Base-by-base conservation (phyloP, 2,113 vertebrate species). In the Platysteira castanea region DNA sequence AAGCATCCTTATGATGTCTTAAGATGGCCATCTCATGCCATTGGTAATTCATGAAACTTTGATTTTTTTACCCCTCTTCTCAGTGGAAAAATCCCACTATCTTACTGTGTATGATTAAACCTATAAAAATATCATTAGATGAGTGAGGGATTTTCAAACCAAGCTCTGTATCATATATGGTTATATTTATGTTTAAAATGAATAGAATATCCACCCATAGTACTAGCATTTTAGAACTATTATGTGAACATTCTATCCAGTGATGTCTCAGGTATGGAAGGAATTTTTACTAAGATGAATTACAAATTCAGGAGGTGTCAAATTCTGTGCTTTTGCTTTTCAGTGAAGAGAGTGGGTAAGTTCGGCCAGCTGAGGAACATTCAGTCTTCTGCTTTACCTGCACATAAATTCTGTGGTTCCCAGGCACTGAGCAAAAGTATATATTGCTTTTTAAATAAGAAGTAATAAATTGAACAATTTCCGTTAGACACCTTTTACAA, bases 391-490 rank as follows among this genome's bases (percentile, higher is more conserved):
- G 56, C 76, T 53, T 77, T 78, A 59, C 41, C 26, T 84, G 9
- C 15, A 22, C 30, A 26, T 49, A 35, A 30, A 41, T 61, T 77
- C 23, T 70, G 56, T 84, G 35, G n/a, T 92, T 95, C 50, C 31
- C 44, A 60, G 64, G 10, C 64, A 71, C 49, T 61, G n/a, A 74
- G 44, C 14, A 90, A 50, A 63, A 15, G 24, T 88, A 74, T 74
- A 64, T 68, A 77, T 37, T 71, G 31, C 64, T 78, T 94, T 93
- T 93, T 46, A 80, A 90, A 47, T 84, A 78, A 63, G 67, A 73
- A 84, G 73, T 78, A 87, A 68, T 90, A 83, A 89, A 86, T 30
- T 0, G 44, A 89, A 92, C 73, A 56, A 84, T 96, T 92, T 96
- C 64, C 33, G 12, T 82, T 75, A 78, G 69, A 56, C 53, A 28